Conservation (phyloP, 2,888 invertebrate species). For the Dynastes grantii region DNA sequence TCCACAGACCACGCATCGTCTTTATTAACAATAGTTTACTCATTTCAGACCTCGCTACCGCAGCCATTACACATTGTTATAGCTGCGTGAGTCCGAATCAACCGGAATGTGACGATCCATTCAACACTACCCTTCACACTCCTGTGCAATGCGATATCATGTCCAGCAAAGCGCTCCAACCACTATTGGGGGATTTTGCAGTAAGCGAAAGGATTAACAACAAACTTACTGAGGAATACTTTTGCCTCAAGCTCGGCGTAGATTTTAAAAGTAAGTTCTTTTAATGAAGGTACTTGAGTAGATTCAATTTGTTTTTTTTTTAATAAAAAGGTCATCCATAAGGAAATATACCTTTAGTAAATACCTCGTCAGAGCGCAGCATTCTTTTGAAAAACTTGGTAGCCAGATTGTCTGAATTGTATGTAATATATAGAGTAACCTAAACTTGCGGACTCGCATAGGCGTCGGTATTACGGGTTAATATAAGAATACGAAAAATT, state of each 20-base stretch:
- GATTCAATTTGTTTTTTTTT: too few species aligned
- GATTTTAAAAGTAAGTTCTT: conserved; percentile 61
- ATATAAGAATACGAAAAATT: too few species aligned
- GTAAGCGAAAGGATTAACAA: conserved; percentile 10
- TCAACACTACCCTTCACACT: conserved; percentile 11
- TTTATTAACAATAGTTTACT: neutral
- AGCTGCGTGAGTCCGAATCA: conserved; percentile 14
- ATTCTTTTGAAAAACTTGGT: too few species aligned
- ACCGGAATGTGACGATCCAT: conserved; percentile 33
- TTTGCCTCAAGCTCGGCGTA: conserved; percentile 40
- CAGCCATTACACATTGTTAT: conserved; percentile 15
- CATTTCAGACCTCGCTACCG: conserved; percentile 9
- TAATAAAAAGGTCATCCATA: too few species aligned
- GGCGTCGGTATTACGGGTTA: too few species aligned
- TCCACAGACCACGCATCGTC: too few species aligned
- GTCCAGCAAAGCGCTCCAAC: neutral
- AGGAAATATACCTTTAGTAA: too few species aligned
- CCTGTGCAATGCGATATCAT: neutral
- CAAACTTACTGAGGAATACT: neutral
- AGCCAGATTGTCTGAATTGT: too few species aligned
- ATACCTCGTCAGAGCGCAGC: too few species aligned
- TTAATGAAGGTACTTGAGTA: too few species aligned
- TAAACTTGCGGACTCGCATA: too few species aligned
- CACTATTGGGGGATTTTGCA: neutral
- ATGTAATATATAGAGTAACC: too few species aligned